These are phyloP conservation scores for Opisthograptis luteolata DNA, from an alignment of 2,888 invertebrate genomes.

Conservation along the genomic window DNA sequence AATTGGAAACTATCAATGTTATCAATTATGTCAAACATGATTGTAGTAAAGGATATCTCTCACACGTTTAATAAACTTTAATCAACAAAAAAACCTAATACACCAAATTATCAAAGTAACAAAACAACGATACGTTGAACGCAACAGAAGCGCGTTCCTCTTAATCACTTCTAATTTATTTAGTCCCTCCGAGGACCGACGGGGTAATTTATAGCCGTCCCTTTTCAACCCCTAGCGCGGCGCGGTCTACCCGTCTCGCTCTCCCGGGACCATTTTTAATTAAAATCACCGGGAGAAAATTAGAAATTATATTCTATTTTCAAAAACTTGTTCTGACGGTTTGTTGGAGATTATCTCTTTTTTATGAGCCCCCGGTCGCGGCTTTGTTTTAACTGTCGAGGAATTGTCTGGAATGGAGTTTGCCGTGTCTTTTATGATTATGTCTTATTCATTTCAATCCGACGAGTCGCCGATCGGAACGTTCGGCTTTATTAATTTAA, in stretches of 20 bases:
- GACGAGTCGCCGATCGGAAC: slow-evolving; percentile 63
- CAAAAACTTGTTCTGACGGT: slow-evolving; percentile 83
- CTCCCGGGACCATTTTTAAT: slow-evolving; percentile 83
- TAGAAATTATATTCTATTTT: slow-evolving; percentile 85
- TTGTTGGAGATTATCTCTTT: slow-evolving; percentile 82
- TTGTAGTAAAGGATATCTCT: not conserved
- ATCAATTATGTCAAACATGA: too few relatives aligned
- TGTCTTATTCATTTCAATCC: slow-evolving; percentile 74
- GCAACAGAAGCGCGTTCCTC: slow-evolving; percentile 78
- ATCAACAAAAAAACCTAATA: slow-evolving; percentile 45
- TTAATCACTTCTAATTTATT: slow-evolving; percentile 85
- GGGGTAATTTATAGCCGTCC: slow-evolving; percentile 78
- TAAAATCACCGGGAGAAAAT: slow-evolving; percentile 84
- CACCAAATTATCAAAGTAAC: slow-evolving; percentile 56
- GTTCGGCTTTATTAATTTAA: slow-evolving; percentile 52
- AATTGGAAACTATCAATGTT: not conserved
- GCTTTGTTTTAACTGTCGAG: slow-evolving; percentile 76
- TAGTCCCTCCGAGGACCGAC: slow-evolving; percentile 76
- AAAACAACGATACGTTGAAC: slow-evolving; percentile 69
- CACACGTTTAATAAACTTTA: slow-evolving; percentile 29
- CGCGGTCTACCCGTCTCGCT: slow-evolving; percentile 64
- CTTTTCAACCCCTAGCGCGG: slow-evolving; percentile 62
- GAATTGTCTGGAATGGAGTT: slow-evolving; percentile 77
- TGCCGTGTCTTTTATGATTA: slow-evolving; percentile 68
- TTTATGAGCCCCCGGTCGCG: slow-evolving; percentile 81